Evolutionary conservation across 2,113 vertebrate species (phyloP), one percentile per base, ranked within the genome.

Genomic region (Pavo muticus): DNA sequence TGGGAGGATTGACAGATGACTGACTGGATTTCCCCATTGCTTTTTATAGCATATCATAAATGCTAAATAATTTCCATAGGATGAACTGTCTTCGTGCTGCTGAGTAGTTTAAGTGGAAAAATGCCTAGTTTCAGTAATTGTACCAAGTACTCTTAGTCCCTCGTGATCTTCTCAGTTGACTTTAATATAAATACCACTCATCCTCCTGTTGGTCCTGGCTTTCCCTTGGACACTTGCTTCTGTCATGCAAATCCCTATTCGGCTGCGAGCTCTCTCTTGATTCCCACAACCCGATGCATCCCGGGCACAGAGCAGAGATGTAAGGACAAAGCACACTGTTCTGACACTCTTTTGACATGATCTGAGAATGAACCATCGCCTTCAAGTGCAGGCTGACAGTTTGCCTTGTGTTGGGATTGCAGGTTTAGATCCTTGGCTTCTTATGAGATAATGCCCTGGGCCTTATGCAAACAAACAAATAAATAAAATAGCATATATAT

Each of bases 1-100:
- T 30, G 88, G 52, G 44, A 85, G 35, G 79, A 88, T 57, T 91
- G 83, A 84, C 39, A 84, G 68, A 91, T 95, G 69, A 95, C 76
- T 91, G 86, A 78, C 61, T 93, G 88, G 52, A 80, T 95, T 95
- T 95, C 78, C 75, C 65, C 71, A 48, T 74, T 2, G 4, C 21
- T 81, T 94, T 86, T 90, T 90, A 64, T 65, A 84, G 4, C 14
- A 8, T 77, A 90, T 91, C 14, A 16, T 72, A 79, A 84, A 69
- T 90, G 88, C 40, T 75, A 57, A 86, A 69, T 69, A 69, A 91
- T 95, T 90, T 91, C 69, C 61, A 86, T 71, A 57, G 65, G 54
- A 48, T 74, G 20, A 78, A 65, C 86, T 90, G 57, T 91, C 86
- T 78, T 91, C 35, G 18, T 40, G 65, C 65, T 92, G 47, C 44